Percentiles rank a stretch among this genome's conserved stretches.
These are phyloP conservation scores for Antechinus stuartii DNA, from an alignment of 2,113 vertebrate species.

Conservation along the genomic window DNA sequence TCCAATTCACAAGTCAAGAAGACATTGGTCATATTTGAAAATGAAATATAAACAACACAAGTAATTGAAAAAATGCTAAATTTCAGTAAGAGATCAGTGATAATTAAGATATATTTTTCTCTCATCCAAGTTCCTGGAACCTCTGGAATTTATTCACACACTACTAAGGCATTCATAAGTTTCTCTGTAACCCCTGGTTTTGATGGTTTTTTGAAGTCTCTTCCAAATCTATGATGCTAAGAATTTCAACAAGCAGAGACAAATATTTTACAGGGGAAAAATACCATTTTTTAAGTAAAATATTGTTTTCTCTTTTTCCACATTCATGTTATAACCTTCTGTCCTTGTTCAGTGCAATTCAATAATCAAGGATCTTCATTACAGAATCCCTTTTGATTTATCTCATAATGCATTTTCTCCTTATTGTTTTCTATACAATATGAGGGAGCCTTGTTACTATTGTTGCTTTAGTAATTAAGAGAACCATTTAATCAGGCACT, in stretches of 20 bases:
- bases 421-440: not conserved
- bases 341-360: not conserved
- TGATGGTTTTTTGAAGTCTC: not conserved
- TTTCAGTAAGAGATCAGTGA: not conserved
- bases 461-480: not conserved
- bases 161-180: not conserved
- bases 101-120: not conserved
- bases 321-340: not conserved
- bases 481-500: not conserved
- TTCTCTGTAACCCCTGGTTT: not conserved
- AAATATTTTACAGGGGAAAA: not conserved
- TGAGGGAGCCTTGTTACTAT: not conserved
- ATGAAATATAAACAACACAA: not conserved
- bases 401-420: not conserved
- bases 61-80: not conserved
- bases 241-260: not conserved
- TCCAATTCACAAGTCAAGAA: not conserved
- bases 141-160: not conserved
- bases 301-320: not conserved
- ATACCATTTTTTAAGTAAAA: not conserved
- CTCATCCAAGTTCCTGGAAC: not conserved
- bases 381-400: not conserved
- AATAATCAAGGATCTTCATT: not conserved
- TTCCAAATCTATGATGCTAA: not conserved
- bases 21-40: not conserved